phyloP scores from a whole-genome alignment of 1,140 invertebrate genomes.

The Meloidogyne hapla region DNA sequence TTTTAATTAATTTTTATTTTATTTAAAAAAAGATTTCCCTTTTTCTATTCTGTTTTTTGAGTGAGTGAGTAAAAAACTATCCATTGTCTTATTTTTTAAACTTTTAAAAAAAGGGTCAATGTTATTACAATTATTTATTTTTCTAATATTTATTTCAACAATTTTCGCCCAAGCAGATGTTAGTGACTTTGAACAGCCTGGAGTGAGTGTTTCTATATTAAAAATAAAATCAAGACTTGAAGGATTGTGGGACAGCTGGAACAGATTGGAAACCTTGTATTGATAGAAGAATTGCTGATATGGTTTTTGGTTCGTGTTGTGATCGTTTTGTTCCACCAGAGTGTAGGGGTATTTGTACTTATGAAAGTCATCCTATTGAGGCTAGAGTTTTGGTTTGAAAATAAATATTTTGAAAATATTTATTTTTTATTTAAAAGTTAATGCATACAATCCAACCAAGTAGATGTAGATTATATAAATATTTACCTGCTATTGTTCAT shows the following conservation, averaged over 20 bases:
- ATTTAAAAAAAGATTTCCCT: too few relatives aligned
- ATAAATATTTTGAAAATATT: not conserved
- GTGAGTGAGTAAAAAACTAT: too few relatives aligned
- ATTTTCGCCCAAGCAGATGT: slow-evolving; percentile 31
- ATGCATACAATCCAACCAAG: slow-evolving; percentile 64
- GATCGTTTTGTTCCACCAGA: slow-evolving; percentile 63
- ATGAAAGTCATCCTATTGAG: slow-evolving; percentile 63
- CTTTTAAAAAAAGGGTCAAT: not conserved
- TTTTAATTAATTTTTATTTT: too few relatives aligned
- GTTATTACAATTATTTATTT: slow-evolving; percentile 7
- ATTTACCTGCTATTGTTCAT: slow-evolving; percentile 58
- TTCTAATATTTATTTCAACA: not conserved
- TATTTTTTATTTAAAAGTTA: slow-evolving; percentile 44
- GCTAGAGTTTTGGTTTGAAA: slow-evolving; percentile 53
- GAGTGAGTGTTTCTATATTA: slow-evolving; percentile 30
- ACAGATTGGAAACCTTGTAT: slow-evolving; percentile 63
- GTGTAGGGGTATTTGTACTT: slow-evolving; percentile 62
- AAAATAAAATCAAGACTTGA: slow-evolving; percentile 19
- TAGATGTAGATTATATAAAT: slow-evolving; percentile 63
- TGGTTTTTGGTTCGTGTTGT: slow-evolving; percentile 61
- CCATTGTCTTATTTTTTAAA: too few relatives aligned
- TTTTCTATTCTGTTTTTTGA: too few relatives aligned
- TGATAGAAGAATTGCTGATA: slow-evolving; percentile 60
- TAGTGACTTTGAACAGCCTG: slow-evolving; percentile 49
- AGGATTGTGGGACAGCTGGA: slow-evolving; percentile 58